phyloP scores from a whole-genome alignment of 2,113 vertebrate genomes.

The Neogale vison region DNA sequence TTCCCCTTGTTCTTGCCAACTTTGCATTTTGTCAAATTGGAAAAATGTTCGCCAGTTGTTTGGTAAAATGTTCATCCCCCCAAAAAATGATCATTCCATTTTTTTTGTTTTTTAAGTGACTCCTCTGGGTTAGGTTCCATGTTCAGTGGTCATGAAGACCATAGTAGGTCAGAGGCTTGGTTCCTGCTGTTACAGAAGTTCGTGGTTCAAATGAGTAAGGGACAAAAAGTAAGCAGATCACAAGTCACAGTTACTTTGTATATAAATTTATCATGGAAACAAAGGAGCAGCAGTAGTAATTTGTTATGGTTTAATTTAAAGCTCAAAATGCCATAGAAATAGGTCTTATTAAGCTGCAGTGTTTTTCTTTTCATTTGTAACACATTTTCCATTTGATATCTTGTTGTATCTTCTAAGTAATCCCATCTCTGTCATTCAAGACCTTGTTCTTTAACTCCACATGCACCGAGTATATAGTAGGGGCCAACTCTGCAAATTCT shows the following conservation, averaged over 20 bases:
- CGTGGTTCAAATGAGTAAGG: not conserved
- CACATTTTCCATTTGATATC: slow-evolving; percentile 29
- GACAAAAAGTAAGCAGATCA: not conserved
- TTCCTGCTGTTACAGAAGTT: not conserved
- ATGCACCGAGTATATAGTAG: not conserved
- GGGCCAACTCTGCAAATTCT: not conserved
- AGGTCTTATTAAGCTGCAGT: not conserved
- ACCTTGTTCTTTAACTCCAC: not conserved
- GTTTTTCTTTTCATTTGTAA: not conserved
- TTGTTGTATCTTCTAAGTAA: not conserved
- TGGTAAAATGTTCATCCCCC: too few relatives aligned
- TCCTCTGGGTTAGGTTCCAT: not conserved
- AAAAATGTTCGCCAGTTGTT: not conserved
- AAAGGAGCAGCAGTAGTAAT: not conserved
- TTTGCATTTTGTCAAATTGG: not conserved
- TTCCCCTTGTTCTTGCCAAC: not conserved
- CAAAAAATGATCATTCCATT: too few relatives aligned
- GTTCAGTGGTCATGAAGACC: not conserved
- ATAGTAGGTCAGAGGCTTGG: not conserved
- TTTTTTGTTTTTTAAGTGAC: not conserved
- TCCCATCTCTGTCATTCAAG: not conserved
- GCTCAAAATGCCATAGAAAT: not conserved
- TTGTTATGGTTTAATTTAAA: not conserved
- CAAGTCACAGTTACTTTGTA: not conserved
- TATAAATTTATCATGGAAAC: not conserved